Percentiles rank a stretch among this genome's conserved stretches.
Conservation (phyloP, 2,888 invertebrate genomes). For the Troilus luridus region DNA sequence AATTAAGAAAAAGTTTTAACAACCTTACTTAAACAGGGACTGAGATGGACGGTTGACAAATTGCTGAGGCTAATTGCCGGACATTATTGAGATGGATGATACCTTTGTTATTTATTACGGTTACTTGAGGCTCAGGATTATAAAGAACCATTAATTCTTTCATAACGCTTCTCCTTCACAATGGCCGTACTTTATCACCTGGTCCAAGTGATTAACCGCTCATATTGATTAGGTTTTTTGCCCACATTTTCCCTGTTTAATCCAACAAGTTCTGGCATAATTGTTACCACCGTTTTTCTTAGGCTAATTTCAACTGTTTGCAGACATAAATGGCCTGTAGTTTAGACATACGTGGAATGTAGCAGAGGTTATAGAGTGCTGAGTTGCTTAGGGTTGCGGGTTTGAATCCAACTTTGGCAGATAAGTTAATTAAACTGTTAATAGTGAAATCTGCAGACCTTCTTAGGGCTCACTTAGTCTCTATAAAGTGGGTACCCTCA, state of each 20-base stretch:
- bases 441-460: too few species aligned
- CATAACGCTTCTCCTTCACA: background rate
- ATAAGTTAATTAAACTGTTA: too few species aligned
- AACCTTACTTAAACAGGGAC: background rate
- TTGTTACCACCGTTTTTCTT: too few species aligned
- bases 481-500: too few species aligned
- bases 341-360: too few species aligned
- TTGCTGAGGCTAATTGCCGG: background rate
- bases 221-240: slow-evolving; percentile 12
- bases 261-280: background rate
- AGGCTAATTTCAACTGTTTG: too few species aligned
- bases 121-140: background rate
- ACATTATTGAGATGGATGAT: slow-evolving; percentile 28
- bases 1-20: slow-evolving; percentile 26
- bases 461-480: too few species aligned
- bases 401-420: too few species aligned
- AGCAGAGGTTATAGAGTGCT: too few species aligned
- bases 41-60: background rate
- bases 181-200: background rate
- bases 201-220: background rate
- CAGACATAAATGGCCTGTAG: too few species aligned
- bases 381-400: too few species aligned
- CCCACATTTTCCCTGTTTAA: background rate
- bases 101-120: slow-evolving; percentile 15
- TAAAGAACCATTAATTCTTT: slow-evolving; percentile 33